These are phyloP conservation scores for Caenorhabditis angaria DNA, from an alignment of 2,888 invertebrate species.

Conservation along the genomic window DNA sequence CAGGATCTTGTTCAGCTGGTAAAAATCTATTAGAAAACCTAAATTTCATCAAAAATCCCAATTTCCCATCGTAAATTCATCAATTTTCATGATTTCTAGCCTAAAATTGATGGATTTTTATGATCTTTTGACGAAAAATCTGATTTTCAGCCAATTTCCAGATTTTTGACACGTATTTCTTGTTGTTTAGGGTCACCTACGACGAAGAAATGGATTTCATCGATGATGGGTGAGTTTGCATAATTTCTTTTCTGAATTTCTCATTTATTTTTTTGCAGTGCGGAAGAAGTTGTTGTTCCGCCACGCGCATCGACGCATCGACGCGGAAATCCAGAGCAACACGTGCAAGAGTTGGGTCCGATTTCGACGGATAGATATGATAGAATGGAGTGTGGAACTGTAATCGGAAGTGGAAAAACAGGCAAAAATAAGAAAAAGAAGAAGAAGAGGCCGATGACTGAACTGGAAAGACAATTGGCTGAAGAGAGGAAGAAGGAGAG, in stretches of 20 bases:
- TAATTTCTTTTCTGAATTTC: background rate
- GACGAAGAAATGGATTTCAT: conserved; percentile 1
- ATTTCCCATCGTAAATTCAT: too few relatives aligned
- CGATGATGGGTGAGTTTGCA: background rate
- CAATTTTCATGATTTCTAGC: too few relatives aligned
- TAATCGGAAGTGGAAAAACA: too few relatives aligned
- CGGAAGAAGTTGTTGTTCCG: conserved; percentile 12
- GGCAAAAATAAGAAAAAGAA: background rate
- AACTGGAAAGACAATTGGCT: background rate
- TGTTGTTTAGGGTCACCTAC: background rate
- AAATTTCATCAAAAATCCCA: too few relatives aligned
- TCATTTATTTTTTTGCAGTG: conserved; percentile 20
- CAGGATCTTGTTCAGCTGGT: too few relatives aligned
- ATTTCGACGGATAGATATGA: background rate
- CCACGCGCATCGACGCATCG: conserved; percentile 12
- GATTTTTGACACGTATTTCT: background rate
- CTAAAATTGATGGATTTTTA: too few relatives aligned
- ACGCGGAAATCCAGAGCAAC: conserved; percentile 29
- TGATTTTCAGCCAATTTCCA: background rate
- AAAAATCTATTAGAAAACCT: too few relatives aligned
- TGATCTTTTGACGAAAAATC: too few relatives aligned
- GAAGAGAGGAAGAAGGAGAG: background rate
- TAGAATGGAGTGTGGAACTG: background rate
- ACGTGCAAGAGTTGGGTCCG: background rate
- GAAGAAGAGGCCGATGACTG: background rate